Conservation (phyloP, 2,113 vertebrate species). For the Mellivora capensis region DNA sequence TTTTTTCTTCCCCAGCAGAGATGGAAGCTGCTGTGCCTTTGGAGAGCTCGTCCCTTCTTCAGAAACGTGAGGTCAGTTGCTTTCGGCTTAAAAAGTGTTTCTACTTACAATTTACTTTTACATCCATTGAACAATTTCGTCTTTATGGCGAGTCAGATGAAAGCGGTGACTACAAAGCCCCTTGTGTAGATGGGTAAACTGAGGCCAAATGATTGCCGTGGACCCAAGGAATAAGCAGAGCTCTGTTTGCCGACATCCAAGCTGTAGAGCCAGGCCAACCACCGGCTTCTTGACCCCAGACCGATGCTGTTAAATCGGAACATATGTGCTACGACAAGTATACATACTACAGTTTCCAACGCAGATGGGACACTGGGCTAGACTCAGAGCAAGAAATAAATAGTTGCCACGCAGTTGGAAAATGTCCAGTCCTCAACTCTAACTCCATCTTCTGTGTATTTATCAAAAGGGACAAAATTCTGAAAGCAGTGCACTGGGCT, state of each 20-base stretch:
- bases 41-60: not conserved
- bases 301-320: no score
- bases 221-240: no score
- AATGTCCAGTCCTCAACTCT: not conserved
- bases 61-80: not conserved
- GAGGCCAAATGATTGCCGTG: not conserved
- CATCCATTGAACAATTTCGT: not conserved
- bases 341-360: not conserved
- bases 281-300: not conserved
- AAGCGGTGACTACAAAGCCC: not conserved
- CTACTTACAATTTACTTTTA: not conserved
- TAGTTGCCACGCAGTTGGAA: not conserved
- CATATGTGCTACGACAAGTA: not conserved
- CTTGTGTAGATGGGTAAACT: not conserved
- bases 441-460: not conserved
- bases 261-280: not conserved
- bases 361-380: not conserved
- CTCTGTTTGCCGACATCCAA: not conserved
- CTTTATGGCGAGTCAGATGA: not conserved
- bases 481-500: not conserved
- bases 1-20: not conserved
- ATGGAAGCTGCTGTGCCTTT: not conserved
- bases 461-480: not conserved
- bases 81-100: not conserved
- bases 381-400: not conserved